phyloP scores from a whole-genome alignment of 2,888 invertebrate species.

The Zaprionus lineosus region DNA sequence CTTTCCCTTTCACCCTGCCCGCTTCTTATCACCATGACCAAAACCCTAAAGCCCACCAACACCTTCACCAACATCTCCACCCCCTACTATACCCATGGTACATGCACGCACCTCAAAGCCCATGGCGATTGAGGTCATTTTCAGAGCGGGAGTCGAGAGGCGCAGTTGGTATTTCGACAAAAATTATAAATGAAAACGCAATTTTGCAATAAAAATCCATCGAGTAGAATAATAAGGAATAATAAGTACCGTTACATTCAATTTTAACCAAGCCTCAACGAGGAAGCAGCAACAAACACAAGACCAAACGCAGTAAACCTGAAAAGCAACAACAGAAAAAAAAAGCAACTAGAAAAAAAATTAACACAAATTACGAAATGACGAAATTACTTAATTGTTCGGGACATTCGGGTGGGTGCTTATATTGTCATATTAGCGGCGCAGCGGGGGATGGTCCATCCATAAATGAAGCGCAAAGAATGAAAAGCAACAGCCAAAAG shows the following conservation, averaged over 20 bases:
- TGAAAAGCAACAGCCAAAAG: conserved; percentile 29
- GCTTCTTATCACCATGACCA: no score
- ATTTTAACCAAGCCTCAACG: conserved; percentile 33
- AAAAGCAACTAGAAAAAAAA: conserved; percentile 4
- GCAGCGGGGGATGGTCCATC: conserved; percentile 49
- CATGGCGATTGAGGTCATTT: conserved; percentile 33
- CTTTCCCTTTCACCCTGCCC: no score
- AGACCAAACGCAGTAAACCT: no score
- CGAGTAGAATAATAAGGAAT: conserved; percentile 41
- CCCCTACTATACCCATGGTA: background rate
- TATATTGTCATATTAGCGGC: conserved; percentile 56
- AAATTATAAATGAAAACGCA: conserved; percentile 65
- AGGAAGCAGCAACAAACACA: conserved; percentile 14
- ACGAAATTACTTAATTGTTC: conserved; percentile 64
- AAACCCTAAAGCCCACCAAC: no score
- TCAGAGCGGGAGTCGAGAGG: background rate
- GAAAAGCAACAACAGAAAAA: conserved; percentile 10
- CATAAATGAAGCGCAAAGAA: conserved; percentile 28
- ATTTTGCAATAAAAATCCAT: conserved; percentile 72
- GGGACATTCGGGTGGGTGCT: conserved; percentile 18
- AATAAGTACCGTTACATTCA: conserved; percentile 18
- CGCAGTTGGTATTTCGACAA: conserved; percentile 8
- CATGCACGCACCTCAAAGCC: conserved; percentile 27
- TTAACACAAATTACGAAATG: conserved; percentile 32
- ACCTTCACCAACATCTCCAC: no score